Evolutionary conservation across 2,797 vertebrate species (phyloP).

Genomic region (Petrocephalus sullivani): DNA sequence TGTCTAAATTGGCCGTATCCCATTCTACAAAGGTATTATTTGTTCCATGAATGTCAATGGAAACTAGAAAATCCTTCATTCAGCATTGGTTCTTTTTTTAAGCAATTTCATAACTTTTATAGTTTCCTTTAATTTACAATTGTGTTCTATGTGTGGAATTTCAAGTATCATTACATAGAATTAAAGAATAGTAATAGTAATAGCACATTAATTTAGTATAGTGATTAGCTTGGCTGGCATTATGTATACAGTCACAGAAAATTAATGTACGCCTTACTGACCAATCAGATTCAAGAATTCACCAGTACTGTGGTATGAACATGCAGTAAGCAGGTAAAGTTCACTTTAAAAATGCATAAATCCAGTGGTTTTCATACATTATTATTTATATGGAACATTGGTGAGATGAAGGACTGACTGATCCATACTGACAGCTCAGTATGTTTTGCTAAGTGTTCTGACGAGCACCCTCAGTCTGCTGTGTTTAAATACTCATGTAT

Average conservation of each 20-base stretch:
- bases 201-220: neutral
- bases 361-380: too few relatives aligned
- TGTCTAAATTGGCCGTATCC: neutral
- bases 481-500: too few relatives aligned
- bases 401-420: too few relatives aligned
- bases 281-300: neutral
- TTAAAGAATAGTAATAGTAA: neutral
- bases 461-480: too few relatives aligned
- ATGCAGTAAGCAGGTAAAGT: neutral
- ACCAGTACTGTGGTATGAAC: neutral
- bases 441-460: too few relatives aligned
- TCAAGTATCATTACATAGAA: neutral
- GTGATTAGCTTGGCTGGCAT: neutral
- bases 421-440: too few relatives aligned
- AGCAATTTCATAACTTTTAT: neutral
- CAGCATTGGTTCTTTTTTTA: neutral
- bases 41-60: neutral
- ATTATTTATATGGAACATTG: too few relatives aligned
- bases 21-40: neutral
- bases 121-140: neutral
- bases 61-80: neutral
- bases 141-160: neutral
- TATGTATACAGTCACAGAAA: neutral
- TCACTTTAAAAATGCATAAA: neutral
- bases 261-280: neutral